Percentiles rank a stretch among this genome's conserved stretches.
These are phyloP conservation scores for Craseonycteris thonglongyai DNA, from an alignment of 2,113 vertebrate species.

Conservation along the genomic window DNA sequence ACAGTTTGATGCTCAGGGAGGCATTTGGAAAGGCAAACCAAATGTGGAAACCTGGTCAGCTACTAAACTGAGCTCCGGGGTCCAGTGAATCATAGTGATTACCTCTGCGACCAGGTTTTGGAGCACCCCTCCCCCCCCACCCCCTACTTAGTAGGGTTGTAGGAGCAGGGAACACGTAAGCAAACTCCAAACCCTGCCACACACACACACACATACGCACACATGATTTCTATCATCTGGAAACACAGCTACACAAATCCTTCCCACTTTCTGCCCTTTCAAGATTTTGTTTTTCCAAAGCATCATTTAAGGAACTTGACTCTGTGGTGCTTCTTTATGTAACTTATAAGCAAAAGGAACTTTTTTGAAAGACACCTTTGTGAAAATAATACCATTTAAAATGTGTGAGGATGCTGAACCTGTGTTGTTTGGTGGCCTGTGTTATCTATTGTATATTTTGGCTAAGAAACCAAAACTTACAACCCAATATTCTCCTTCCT, in stretches of 20 bases:
- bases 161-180: too few relatives aligned
- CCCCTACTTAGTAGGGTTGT: neutral
- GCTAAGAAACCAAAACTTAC: conserved; percentile 9
- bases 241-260: neutral
- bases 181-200: neutral
- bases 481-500: neutral
- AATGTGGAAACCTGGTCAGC: neutral
- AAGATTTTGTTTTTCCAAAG: neutral
- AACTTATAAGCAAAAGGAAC: neutral
- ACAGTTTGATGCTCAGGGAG: neutral
- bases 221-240: neutral
- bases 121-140: neutral
- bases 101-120: neutral
- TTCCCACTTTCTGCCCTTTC: neutral
- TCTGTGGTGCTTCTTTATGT: neutral
- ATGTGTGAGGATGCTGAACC: neutral
- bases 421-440: neutral
- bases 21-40: neutral
- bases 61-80: neutral
- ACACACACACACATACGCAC: neutral
- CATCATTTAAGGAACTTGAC: neutral
- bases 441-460: neutral
- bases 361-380: neutral
- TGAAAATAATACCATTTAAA: neutral
- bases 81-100: neutral